Conservation (phyloP, 2,888 invertebrate species). For the Microctonus hyperodae region DNA sequence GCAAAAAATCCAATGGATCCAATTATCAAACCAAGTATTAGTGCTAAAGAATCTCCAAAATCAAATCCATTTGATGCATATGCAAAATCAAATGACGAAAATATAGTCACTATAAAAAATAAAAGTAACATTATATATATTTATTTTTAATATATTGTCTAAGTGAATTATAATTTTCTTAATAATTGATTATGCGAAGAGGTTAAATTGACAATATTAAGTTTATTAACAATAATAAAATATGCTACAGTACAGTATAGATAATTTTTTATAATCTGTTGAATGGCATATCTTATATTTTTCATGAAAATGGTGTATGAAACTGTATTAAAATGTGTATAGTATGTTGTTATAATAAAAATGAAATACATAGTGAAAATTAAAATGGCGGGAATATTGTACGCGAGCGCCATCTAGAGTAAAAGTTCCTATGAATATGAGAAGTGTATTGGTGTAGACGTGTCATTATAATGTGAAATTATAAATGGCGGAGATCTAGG, state of each 20-base stretch:
- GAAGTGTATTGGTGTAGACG: slow-evolving; percentile 31
- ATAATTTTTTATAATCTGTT: no score
- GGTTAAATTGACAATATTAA: slow-evolving; percentile 12
- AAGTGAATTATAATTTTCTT: not conserved
- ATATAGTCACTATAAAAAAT: slow-evolving; percentile 39
- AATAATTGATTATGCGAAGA: not conserved
- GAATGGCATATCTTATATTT: no score
- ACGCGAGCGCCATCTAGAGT: slow-evolving; percentile 8
- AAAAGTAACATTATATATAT: slow-evolving; percentile 43
- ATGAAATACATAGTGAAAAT: not conserved
- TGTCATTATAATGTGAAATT: slow-evolving; percentile 28
- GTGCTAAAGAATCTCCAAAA: slow-evolving; percentile 74
- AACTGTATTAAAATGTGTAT: no score
- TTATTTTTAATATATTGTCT: not conserved
- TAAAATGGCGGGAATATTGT: slow-evolving; percentile 14
- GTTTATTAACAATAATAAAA: no score
- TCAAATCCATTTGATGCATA: slow-evolving; percentile 68
- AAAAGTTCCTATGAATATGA: slow-evolving; percentile 10
- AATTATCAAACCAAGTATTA: slow-evolving; percentile 70
- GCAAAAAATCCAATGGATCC: slow-evolving; percentile 71
- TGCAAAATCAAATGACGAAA: slow-evolving; percentile 40
- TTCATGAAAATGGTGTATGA: no score
- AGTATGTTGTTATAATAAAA: not conserved
- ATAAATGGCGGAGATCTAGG: not conserved
- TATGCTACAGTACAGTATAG: no score